Percentiles rank a stretch among this genome's conserved stretches.
Conservation (phyloP, 2,113 vertebrate genomes). For the Rhabdornis inornatus region DNA sequence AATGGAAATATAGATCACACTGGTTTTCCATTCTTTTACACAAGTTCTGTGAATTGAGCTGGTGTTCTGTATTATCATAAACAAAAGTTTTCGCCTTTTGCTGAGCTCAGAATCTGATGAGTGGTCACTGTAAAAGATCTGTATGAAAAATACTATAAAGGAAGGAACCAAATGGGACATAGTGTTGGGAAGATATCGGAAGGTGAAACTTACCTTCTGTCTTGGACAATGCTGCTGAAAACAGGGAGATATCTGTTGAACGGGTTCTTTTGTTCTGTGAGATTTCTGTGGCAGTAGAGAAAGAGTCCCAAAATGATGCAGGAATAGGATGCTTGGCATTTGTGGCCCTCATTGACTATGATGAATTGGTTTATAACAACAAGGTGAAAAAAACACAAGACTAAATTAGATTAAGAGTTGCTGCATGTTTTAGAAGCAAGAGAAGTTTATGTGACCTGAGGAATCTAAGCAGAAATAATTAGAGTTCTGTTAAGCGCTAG, state of each 20-base stretch:
- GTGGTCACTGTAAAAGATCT: background rate
- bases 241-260: background rate
- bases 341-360: background rate
- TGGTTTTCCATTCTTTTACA: background rate
- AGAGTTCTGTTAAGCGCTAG: background rate
- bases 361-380: background rate
- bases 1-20: background rate
- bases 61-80: background rate
- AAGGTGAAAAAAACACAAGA: background rate
- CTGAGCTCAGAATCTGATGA: background rate
- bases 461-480: conserved; percentile 42
- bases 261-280: rapidly evolving
- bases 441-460: background rate
- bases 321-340: background rate
- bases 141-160: background rate
- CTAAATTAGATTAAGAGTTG: background rate
- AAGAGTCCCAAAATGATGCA: background rate
- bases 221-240: background rate
- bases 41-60: background rate
- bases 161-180: background rate
- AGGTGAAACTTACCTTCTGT: background rate
- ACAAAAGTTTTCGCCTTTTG: background rate
- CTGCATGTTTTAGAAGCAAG: background rate
- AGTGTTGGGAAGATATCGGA: background rate
- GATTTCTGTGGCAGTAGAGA: background rate